phyloP scores from a whole-genome alignment of 2,797 vertebrate species.

The Phalloptychus januarius region DNA sequence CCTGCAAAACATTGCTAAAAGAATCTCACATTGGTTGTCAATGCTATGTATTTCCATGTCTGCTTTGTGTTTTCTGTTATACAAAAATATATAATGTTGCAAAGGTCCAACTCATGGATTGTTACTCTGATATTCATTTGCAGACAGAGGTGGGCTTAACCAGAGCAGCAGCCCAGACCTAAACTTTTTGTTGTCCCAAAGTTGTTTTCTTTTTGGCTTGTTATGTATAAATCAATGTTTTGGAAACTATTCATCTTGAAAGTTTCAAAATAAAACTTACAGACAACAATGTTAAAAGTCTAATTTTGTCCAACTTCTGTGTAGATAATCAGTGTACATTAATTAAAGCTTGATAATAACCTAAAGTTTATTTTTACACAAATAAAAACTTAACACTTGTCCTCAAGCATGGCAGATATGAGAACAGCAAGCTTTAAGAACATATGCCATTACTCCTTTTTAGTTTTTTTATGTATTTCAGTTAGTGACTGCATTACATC shows the following conservation, averaged over 20 bases:
- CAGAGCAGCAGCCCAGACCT: background rate
- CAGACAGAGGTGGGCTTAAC: background rate
- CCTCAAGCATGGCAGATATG: background rate
- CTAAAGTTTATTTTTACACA: background rate
- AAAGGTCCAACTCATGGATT: background rate
- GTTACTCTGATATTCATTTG: background rate
- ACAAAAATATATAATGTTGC: background rate
- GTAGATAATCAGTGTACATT: background rate
- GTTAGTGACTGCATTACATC: background rate
- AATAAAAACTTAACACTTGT: background rate
- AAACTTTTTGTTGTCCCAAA: background rate
- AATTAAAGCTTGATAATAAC: background rate
- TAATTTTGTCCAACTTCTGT: background rate
- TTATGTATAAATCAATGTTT: background rate
- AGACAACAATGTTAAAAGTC: background rate
- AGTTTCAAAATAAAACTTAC: background rate
- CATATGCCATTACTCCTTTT: background rate
- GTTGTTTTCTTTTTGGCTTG: background rate
- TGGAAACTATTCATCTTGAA: background rate
- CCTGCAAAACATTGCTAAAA: background rate
- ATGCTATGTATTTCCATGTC: background rate
- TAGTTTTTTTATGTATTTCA: background rate
- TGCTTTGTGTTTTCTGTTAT: background rate
- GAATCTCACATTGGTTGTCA: background rate
- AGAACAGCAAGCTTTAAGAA: background rate